Evolutionary conservation across 2,888 invertebrate genomes (phyloP).

Genomic region (Scaptomyza parva): DNA sequence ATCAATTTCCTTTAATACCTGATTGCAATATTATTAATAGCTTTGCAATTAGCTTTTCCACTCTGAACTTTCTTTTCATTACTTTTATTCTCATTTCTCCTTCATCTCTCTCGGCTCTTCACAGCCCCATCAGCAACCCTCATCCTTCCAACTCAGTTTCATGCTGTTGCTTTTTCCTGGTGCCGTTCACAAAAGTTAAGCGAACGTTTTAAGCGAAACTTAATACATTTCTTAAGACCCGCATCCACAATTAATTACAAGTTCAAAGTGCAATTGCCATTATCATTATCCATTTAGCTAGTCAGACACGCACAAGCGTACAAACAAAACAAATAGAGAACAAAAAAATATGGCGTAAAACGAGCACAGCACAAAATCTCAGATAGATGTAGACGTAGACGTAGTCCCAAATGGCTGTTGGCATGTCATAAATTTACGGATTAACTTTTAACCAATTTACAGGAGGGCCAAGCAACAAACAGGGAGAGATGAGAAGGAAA

Average conservation of each 20-base stretch:
- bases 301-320: constrained; percentile 55
- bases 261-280: constrained; percentile 75
- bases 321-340: constrained; percentile 17
- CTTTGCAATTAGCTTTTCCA: not conserved
- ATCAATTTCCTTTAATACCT: not conserved
- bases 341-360: not conserved
- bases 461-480: constrained; percentile 58
- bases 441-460: constrained; percentile 81
- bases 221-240: constrained; percentile 29
- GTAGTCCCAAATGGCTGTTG: constrained; percentile 71
- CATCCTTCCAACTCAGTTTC: too few relatives aligned
- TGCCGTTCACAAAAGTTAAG: not conserved
- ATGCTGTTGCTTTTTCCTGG: too few relatives aligned
- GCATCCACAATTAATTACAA: constrained; percentile 61
- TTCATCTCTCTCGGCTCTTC: not conserved
- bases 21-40: not conserved
- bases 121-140: too few relatives aligned
- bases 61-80: not conserved
- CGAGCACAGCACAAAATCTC: constrained; percentile 2
- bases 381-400: constrained; percentile 52
- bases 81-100: not conserved
- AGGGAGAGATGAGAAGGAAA: not conserved
- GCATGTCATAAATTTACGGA: constrained; percentile 78
- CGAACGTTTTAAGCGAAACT: constrained; percentile 24
- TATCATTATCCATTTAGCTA: constrained; percentile 69